Evolutionary conservation across 1,140 invertebrate genomes (phyloP), one percentile per base, ranked within the genome.

Genomic region (Caenorhabditis remanei): DNA sequence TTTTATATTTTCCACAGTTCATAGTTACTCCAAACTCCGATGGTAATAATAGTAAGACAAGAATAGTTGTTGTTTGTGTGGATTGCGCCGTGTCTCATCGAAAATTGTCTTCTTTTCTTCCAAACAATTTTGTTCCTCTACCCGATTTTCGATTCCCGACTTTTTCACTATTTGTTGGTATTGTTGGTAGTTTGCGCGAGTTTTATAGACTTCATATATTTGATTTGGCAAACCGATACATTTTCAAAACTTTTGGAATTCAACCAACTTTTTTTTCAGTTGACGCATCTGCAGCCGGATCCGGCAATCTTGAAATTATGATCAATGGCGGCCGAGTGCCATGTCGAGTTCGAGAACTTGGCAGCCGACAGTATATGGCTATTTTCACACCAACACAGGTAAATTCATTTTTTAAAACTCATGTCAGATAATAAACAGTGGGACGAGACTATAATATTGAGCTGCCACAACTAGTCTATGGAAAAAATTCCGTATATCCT

Each of bases 281-380:
- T 93, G 97, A 99, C 93, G 97, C 97, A 50, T 96, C 96, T 65
- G 95, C 95, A 88, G 97, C 98, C 46, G 98, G 98, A 56, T 96
- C 96, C 40, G 98, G 98, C 65, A 97, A 99, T 93, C 94, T 99
- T 88, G 98, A 99, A 93, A 96, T 99, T 86, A 94, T 98, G 84
- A 97, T 99, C 0, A 98, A 98, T 93, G 96, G 96, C 65, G 96
- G 97, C 13, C 95, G 96, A 84, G 97, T 99, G 19, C 97, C 97
- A 50, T 85, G 87, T 75, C 96, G 96, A 85, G 97, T 99, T 0
- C 95, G 96, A 90, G 96, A 96, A 89, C 94, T 97, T n/a, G 96
- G 97, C 61, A 96, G 95, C 87, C 96, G 98, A 93, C 94, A 95
- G 90, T 94, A 94, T 93, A 94, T 96, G 40, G 97, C 97, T 19